Conservation (phyloP, 2,888 invertebrate genomes). For the Toxonevra muliebris region DNA sequence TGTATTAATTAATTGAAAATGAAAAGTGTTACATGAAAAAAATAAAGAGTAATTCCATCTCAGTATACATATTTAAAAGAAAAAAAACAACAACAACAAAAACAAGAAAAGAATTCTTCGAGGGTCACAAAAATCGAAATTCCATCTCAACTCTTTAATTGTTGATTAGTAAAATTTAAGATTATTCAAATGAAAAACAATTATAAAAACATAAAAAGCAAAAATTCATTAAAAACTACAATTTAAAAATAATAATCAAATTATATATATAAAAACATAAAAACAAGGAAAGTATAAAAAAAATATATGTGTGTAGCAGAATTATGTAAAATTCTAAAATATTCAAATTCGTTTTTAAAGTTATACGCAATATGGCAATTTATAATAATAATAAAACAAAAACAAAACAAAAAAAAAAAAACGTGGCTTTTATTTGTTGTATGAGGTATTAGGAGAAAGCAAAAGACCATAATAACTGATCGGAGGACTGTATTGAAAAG, state of each 20-base stretch:
- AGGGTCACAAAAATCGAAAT: constrained; percentile 39
- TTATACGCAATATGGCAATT: constrained; percentile 20
- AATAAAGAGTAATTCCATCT: too few relatives aligned
- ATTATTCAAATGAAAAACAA: constrained; percentile 6
- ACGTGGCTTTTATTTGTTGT: not conserved
- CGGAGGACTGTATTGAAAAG: too few relatives aligned
- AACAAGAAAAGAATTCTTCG: constrained; percentile 20
- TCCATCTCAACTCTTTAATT: constrained; percentile 34
- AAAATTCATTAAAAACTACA: not conserved
- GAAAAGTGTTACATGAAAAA: not conserved
- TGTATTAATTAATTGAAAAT: constrained; percentile 13
- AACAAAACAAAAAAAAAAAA: not conserved
- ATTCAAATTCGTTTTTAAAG: constrained; percentile 13
- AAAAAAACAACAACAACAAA: constrained; percentile 19
- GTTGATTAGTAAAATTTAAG: constrained; percentile 22
- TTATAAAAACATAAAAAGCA: constrained; percentile 11
- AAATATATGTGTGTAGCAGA: constrained; percentile 15
- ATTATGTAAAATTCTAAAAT: constrained; percentile 18
- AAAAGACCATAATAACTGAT: too few relatives aligned
- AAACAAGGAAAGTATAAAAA: not conserved
- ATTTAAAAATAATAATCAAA: not conserved
- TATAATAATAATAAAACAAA: constrained; percentile 17
- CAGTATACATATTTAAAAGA: not conserved
- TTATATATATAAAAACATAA: not conserved
- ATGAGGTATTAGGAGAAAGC: too few relatives aligned